A percentile compares a stretch with the other conserved stretches of the same genome.
These are phyloP conservation scores for Urechis unicinctus DNA, from an alignment of 2,888 invertebrate species.

Conservation along the genomic window DNA sequence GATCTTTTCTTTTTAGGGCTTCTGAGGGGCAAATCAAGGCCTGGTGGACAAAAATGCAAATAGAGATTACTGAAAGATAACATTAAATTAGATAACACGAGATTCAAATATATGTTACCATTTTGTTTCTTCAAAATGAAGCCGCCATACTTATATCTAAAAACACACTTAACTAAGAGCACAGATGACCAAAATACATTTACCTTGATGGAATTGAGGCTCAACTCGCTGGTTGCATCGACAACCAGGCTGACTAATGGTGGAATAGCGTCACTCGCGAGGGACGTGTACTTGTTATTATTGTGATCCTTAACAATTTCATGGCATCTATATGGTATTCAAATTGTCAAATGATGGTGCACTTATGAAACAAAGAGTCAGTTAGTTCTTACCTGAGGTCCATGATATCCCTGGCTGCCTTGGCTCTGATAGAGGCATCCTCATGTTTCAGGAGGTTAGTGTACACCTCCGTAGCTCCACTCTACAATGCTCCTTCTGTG, in stretches of 20 bases:
- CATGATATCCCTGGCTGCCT: constrained; percentile 49
- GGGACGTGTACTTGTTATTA: constrained; percentile 51
- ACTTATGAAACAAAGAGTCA: too few species aligned
- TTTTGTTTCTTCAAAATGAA: neutral
- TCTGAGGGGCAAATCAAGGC: constrained; percentile 49
- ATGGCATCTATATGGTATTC: too few species aligned
- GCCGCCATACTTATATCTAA: neutral
- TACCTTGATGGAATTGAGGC: constrained; percentile 48
- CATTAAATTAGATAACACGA: too few species aligned
- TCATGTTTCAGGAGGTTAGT: constrained; percentile 37
- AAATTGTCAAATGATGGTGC: too few species aligned
- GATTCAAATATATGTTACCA: too few species aligned
- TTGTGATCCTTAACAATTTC: constrained; percentile 50
- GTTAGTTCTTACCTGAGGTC: constrained; percentile 39
- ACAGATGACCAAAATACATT: neutral
- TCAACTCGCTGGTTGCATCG: constrained; percentile 44
- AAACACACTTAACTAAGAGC: too few species aligned
- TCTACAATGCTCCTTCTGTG: constrained; percentile 37
- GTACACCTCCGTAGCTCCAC: constrained; percentile 33
- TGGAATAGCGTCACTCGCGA: constrained; percentile 39
- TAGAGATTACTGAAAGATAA: neutral
- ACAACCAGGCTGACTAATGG: constrained; percentile 43
- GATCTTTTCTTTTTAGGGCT: constrained; percentile 48
- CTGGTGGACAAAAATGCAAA: constrained; percentile 21
- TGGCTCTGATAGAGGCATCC: constrained; percentile 34